Percentiles rank a stretch among this genome's conserved stretches.
Evolutionary conservation across 2,797 vertebrate genomes (phyloP).

Genomic region (Anas georgica): DNA sequence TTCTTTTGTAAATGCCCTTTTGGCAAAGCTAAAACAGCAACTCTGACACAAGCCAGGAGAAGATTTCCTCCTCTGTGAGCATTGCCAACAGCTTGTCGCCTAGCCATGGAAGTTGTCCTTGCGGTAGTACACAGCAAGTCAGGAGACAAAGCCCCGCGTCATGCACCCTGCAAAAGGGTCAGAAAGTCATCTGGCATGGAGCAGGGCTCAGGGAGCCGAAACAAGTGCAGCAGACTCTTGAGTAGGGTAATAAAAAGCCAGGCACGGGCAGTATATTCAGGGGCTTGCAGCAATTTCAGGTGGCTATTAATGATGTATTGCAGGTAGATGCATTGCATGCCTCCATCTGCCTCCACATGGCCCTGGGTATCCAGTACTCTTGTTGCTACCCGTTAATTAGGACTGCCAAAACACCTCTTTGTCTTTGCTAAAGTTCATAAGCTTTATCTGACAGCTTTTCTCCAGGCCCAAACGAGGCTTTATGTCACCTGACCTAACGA

Average conservation of each 20-base stretch:
- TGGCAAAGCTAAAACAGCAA: background rate
- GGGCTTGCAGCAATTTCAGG: background rate
- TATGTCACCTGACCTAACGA: background rate
- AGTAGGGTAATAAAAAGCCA: background rate
- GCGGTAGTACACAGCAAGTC: background rate
- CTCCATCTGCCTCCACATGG: background rate
- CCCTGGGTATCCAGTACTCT: background rate
- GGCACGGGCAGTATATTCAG: background rate
- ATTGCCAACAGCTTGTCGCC: background rate
- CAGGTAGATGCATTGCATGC: background rate
- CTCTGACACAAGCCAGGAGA: constrained; percentile 1
- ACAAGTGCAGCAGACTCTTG: background rate
- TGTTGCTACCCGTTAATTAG: background rate
- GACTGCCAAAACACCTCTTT: background rate
- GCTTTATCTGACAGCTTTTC: background rate
- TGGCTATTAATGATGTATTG: background rate
- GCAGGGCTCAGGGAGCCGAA: background rate
- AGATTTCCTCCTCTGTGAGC: constrained; percentile 8
- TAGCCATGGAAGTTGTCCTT: background rate
- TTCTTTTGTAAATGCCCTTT: background rate
- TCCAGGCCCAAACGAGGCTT: background rate
- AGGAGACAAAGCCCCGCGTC: background rate
- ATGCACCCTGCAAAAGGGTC: background rate
- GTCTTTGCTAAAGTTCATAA: background rate
- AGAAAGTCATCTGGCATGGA: background rate